Conservation (phyloP, 2,797 vertebrate species). For the Peromyscus nudipes region DNA sequence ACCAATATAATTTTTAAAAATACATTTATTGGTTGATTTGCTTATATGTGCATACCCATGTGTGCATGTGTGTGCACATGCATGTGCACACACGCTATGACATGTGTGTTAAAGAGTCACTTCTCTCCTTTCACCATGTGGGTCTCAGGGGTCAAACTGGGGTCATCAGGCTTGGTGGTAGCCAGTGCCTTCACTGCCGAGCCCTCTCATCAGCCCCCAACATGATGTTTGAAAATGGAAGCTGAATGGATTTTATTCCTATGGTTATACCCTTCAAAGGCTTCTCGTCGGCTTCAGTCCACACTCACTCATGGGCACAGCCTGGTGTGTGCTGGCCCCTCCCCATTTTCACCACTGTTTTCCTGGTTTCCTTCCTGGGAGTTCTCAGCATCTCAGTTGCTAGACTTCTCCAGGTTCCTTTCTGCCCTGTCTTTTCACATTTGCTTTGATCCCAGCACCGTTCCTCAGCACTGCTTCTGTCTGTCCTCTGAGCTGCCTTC, state of each 20-base stretch:
- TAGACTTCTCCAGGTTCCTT: background rate
- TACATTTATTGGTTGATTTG: background rate
- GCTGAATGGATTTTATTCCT: background rate
- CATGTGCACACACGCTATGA: background rate
- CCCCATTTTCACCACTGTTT: too few species aligned
- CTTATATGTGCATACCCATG: accelerated
- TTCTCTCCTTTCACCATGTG: too few species aligned
- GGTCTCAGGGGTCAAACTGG: background rate
- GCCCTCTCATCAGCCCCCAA: background rate
- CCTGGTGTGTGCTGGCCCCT: background rate
- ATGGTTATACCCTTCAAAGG: background rate
- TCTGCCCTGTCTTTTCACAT: background rate
- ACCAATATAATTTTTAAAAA: background rate
- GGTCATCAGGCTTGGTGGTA: background rate
- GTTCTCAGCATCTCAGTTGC: background rate
- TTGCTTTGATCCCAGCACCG: background rate
- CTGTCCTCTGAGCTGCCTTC: background rate
- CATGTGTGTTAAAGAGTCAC: background rate
- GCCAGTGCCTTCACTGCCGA: background rate
- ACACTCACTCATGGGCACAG: background rate
- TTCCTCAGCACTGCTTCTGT: background rate
- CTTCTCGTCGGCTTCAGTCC: background rate
- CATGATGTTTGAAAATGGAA: background rate
- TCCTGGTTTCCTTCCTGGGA: background rate
- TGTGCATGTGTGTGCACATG: background rate